Conservation (phyloP, 2,113 vertebrate genomes). For the Microtus oregoni region DNA sequence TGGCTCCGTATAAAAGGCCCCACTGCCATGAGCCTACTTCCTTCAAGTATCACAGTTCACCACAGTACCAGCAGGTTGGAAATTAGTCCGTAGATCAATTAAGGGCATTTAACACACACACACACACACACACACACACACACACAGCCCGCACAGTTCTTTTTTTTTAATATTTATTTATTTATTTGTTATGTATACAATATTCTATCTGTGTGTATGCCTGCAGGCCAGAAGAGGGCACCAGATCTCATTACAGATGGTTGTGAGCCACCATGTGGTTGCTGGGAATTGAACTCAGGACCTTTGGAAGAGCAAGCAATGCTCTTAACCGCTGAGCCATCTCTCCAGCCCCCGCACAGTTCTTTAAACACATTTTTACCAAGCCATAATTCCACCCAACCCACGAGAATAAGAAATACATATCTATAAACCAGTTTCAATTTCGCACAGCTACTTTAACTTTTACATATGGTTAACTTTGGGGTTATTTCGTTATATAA, state of each 20-base stretch:
- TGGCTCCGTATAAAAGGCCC: not conserved
- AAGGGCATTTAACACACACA: not conserved
- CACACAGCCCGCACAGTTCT: not conserved
- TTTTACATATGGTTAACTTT: not conserved
- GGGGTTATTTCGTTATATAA: conserved; percentile 42
- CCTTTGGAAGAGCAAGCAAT: no score
- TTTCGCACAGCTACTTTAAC: conserved; percentile 3
- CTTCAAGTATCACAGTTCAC: not conserved
- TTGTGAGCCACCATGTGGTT: no score
- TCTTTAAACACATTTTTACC: not conserved
- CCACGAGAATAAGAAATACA: not conserved
- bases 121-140: not conserved
- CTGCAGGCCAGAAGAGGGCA: no score
- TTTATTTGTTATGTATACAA: no score
- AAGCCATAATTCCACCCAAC: not conserved
- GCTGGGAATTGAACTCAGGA: no score
- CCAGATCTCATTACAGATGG: no score
- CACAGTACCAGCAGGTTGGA: not conserved
- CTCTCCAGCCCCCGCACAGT: not conserved
- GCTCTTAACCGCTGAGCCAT: no score
- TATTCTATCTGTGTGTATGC: no score
- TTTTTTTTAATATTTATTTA: no score
- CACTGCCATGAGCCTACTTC: not conserved
- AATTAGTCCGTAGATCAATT: not conserved
- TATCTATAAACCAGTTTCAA: not conserved